phyloP scores from a whole-genome alignment of 2,797 vertebrate species.

The Pelobates cultripes region DNA sequence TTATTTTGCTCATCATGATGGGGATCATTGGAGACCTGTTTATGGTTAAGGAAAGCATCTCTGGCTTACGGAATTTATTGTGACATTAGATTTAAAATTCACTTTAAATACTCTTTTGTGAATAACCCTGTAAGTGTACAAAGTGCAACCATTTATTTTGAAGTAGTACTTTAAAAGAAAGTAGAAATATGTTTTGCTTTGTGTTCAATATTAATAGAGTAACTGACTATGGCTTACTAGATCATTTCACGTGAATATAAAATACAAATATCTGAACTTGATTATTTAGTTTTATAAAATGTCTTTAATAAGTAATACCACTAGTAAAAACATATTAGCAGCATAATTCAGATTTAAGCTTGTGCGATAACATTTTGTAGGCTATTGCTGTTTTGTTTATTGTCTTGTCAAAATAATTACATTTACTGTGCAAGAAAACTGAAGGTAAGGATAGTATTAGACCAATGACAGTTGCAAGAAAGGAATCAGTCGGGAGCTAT shows the following conservation, averaged over 20 bases:
- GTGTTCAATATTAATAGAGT: background rate
- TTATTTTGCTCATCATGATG: too few relatives aligned
- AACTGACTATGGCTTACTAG: background rate
- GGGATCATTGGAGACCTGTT: too few relatives aligned
- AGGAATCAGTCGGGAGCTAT: too few relatives aligned
- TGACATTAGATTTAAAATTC: too few relatives aligned
- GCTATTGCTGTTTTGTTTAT: constrained; percentile 16
- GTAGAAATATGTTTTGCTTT: background rate
- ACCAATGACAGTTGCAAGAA: too few relatives aligned
- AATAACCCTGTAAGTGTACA: too few relatives aligned
- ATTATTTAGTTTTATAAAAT: background rate
- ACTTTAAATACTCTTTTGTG: too few relatives aligned
- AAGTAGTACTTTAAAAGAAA: background rate
- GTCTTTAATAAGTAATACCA: constrained; percentile 2
- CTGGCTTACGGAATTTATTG: too few relatives aligned
- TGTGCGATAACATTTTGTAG: background rate
- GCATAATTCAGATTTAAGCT: constrained; percentile 9
- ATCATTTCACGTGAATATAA: too few relatives aligned
- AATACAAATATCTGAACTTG: too few relatives aligned
- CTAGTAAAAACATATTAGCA: constrained; percentile 5
- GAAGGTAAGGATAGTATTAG: background rate
- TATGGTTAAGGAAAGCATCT: too few relatives aligned
- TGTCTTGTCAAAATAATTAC: constrained; percentile 14
- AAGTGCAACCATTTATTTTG: background rate
- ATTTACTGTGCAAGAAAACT: background rate